Evolutionary conservation across 2,797 vertebrate species (phyloP), one percentile per base, ranked within the genome.

Genomic region (Myripristis murdjan): DNA sequence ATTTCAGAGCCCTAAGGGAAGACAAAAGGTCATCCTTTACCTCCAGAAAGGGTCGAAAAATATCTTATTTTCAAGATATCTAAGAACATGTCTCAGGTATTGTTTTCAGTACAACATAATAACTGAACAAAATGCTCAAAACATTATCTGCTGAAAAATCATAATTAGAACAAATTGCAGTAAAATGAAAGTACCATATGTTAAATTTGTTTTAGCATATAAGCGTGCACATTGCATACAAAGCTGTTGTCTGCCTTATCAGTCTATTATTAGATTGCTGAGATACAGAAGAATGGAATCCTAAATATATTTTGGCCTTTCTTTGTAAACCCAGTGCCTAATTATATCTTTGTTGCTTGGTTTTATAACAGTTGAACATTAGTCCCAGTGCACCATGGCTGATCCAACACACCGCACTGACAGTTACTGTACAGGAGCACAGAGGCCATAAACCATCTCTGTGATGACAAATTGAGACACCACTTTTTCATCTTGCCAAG

Each of bases 1-100:
- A 77, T 92, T 92, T 93, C 89, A 88, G 82, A 89, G 83, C 88
- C 79, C 74, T 53, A 85, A 77, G 64, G 91, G 86, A 89, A 91
- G 70, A 70, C 69, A 88, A 87, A 91, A 93, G 89, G 89, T 91
- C 87, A 87, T 84, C 75, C 72, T 71, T 75, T 79, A 77, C 75
- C 59, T 64, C 64, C 53, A 56, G 79, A 73, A 82, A 61, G 51
- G 62, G 59, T 59, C 46, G 61, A 75, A 79, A 52, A 77, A 79
- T 66, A 58, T 74, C 44, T 75, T 71, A 31, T 48, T 69, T 57
- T 80, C 24, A 49, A 69, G 63, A 76, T 51, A 60, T 57, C 37
- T 53, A 68, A 77, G 48, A 58, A 44, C 60, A 59, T 48, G 6
- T 67, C 5, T 23, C 52, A 16, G 0, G 11, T 28, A 31, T 14